phyloP scores from a whole-genome alignment of 2,113 vertebrate genomes.

The Melanocharis versteri region DNA sequence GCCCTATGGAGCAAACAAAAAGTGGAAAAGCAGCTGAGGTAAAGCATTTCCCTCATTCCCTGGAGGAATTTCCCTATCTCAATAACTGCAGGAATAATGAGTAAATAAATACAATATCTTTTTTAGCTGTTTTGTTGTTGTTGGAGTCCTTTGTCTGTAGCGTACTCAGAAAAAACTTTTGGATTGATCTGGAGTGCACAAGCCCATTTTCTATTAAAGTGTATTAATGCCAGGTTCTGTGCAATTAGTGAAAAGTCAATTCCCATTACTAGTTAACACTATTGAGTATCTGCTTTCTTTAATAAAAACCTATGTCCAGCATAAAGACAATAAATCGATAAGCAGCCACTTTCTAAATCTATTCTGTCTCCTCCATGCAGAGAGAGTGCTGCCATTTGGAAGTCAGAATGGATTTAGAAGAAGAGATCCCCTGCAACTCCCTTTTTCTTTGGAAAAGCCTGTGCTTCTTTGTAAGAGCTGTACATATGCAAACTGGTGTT shows the following conservation, averaged over 20 bases:
- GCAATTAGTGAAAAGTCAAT: constrained; percentile 96
- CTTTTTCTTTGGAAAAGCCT: neutral
- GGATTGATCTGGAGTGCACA: constrained; percentile 78
- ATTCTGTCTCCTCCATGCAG: constrained; percentile 49
- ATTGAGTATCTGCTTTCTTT: constrained; percentile 95
- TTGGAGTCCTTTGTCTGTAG: constrained; percentile 69
- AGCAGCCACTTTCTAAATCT: constrained; percentile 71
- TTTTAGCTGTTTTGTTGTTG: constrained; percentile 25
- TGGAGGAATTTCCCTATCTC: constrained; percentile 7
- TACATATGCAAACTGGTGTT: neutral
- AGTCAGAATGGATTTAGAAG: neutral
- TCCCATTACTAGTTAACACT: constrained; percentile 90
- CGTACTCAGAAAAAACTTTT: constrained; percentile 60
- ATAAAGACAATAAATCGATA: constrained; percentile 80
- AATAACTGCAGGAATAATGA: constrained; percentile 29
- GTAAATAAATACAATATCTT: constrained; percentile 33
- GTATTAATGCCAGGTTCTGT: constrained; percentile 88
- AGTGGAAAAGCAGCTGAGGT: neutral
- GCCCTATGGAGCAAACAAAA: neutral
- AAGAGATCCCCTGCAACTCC: neutral
- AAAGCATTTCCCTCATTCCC: neutral
- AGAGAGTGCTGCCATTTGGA: neutral
- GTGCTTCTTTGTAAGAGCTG: neutral
- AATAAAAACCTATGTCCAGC: constrained; percentile 90
- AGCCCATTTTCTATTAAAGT: constrained; percentile 85